Conservation (phyloP, 1,140 invertebrate species). For the Eriocheir sinensis region DNA sequence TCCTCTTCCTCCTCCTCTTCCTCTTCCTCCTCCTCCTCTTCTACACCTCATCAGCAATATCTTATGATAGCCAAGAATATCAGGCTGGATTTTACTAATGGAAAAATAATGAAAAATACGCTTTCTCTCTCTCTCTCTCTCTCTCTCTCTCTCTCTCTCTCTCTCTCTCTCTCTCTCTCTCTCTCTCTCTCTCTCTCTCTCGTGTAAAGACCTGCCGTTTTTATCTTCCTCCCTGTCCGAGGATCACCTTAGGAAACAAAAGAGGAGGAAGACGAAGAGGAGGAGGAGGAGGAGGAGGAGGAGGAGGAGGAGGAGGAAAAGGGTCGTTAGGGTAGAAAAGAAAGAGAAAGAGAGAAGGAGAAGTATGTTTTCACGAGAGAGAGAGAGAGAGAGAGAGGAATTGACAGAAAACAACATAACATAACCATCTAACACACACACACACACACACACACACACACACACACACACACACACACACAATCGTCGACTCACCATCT, state of each 20-base stretch:
- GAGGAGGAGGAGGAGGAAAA: neutral
- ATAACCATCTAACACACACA: too few species aligned
- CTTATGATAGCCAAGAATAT: constrained; percentile 73
- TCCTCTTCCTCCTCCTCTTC: neutral
- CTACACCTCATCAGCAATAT: constrained; percentile 74
- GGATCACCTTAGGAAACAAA: too few species aligned
- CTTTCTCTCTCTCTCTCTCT: constrained; percentile 5
- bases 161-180: neutral
- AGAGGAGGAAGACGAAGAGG: too few species aligned
- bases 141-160: neutral
- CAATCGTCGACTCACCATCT: constrained; percentile 42
- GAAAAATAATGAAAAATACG: constrained; percentile 75
- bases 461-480: constrained; percentile 29
- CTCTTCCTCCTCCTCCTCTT: constrained; percentile 33
- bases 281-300: neutral
- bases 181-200: too few species aligned
- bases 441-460: too few species aligned
- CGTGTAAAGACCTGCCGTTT: too few species aligned
- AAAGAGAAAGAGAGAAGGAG: neutral
- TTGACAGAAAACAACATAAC: neutral
- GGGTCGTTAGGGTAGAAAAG: neutral
- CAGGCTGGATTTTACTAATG: constrained; percentile 74
- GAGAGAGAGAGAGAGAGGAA: constrained; percentile 16
- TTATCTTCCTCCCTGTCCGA: too few species aligned
- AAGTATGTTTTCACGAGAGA: too few species aligned